Evolutionary conservation across 2,113 vertebrate genomes (phyloP).

Genomic region (Myxocyprinus asiaticus): DNA sequence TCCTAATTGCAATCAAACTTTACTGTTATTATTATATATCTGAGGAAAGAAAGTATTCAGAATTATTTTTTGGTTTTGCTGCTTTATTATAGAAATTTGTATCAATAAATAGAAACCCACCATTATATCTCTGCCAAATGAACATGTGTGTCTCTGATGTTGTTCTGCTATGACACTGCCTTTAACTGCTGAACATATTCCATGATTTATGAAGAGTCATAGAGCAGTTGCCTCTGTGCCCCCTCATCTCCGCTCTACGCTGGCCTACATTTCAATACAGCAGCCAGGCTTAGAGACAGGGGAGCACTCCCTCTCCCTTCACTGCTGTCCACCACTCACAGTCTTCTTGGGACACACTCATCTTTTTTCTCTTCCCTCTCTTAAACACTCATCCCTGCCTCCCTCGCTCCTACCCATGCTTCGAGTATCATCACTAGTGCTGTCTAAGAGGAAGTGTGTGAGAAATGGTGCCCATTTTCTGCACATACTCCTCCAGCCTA

Average conservation of each 20-base stretch:
- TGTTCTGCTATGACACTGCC: background rate
- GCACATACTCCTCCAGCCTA: constrained; percentile 41
- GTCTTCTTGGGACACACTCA: constrained; percentile 16
- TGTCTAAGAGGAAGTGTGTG: constrained; percentile 37
- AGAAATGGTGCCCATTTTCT: constrained; percentile 35
- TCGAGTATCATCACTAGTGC: constrained; percentile 30
- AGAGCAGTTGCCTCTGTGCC: constrained; percentile 17
- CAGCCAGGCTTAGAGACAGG: background rate
- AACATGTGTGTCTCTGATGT: no score
- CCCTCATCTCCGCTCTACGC: background rate
- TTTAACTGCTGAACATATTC: background rate
- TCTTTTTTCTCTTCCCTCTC: background rate
- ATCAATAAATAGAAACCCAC: background rate
- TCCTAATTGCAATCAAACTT: constrained; percentile 59
- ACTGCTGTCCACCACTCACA: constrained; percentile 19
- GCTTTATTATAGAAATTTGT: background rate
- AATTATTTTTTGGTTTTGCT: background rate
- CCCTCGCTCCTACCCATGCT: background rate
- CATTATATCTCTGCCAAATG: no score
- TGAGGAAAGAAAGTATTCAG: no score
- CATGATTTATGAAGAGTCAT: constrained; percentile 26
- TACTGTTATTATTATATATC: background rate
- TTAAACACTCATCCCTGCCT: background rate
- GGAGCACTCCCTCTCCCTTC: constrained; percentile 4
- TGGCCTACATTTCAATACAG: constrained; percentile 25